Base-by-base conservation (phyloP, 2,888 invertebrate species). In the Heterodera filipjevi region DNA sequence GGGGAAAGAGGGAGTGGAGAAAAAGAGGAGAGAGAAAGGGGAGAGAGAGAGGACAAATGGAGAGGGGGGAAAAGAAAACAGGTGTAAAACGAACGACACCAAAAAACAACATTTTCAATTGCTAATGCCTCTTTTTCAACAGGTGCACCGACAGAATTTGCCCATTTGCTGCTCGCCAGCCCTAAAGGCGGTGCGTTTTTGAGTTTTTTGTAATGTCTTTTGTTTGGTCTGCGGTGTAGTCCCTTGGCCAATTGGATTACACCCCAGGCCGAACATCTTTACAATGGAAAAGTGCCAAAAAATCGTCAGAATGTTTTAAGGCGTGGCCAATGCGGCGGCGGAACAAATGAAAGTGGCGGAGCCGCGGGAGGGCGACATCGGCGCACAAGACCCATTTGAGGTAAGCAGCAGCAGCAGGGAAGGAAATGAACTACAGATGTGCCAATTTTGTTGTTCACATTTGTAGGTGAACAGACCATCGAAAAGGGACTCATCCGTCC, bases 311-410 rank as follows among this genome's bases (percentile, higher is more conserved):
- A 1, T 39, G 39, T 39, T 59, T 27, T 27, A 59, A 59, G 59
- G 27, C 27, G 59, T 19, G 19, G 27, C n/a, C 59, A 22, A 10
- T 59, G n/a, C 59, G n/a, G 16, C 53, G 53, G 10, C 59, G 16
- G 53, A 53, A 12, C 53, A 53, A 53, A 19, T 53, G 53, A 53
- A 53, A 53, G 16, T 53, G 14, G 53, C 19, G 59, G 59, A 27
- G 59, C 59, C 59, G 27, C 27, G 59, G n/a, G 59, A 59, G 27
- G 59, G 59, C 59, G 59, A 59, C 59, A 59, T 59, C 22, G 59
- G 59, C n/a, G 22, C 10, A 10, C 59, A 59, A n/a, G 59, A 59
- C 27, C 59, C 59, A 10, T 59, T 59, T 27, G 59, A 59, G 59
- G 59, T 59, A 12, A 59, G 22, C 5, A 12, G 12, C 5, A 10